Percentiles rank a stretch among this genome's conserved stretches.
Evolutionary conservation across 2,113 vertebrate species (phyloP).

Genomic region (Actenoides lindsayi): DNA sequence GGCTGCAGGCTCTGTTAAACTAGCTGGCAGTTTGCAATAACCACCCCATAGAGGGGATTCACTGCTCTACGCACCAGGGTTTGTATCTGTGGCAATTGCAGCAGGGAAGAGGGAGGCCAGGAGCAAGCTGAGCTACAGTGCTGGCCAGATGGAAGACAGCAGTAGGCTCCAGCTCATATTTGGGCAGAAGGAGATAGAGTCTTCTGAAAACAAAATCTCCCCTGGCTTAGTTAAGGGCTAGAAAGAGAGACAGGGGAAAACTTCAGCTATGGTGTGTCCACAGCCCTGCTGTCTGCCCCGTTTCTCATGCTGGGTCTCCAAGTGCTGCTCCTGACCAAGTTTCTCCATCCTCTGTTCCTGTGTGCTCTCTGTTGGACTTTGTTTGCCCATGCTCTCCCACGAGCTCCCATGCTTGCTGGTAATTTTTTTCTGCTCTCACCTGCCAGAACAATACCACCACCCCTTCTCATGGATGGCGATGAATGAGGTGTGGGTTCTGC

Average conservation of each 20-base stretch:
- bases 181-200: neutral
- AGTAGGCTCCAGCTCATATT: neutral
- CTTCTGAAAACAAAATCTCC: neutral
- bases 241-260: neutral
- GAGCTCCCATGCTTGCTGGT: neutral
- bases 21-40: neutral
- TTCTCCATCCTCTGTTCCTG: neutral
- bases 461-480: accelerated
- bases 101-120: neutral
- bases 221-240: neutral
- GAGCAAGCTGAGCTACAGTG: accelerated
- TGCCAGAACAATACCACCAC: neutral
- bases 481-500: neutral
- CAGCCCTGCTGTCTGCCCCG: neutral
- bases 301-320: accelerated
- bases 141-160: neutral
- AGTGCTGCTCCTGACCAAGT: neutral
- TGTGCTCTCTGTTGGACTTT: neutral
- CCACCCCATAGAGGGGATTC: neutral
- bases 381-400: neutral
- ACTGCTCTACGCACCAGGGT: neutral
- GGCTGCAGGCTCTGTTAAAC: neutral
- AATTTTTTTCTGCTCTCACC: neutral
- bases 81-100: neutral
- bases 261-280: accelerated